Conservation (phyloP, 2,888 invertebrate species). For the Chalcosyrphus nemorum region DNA sequence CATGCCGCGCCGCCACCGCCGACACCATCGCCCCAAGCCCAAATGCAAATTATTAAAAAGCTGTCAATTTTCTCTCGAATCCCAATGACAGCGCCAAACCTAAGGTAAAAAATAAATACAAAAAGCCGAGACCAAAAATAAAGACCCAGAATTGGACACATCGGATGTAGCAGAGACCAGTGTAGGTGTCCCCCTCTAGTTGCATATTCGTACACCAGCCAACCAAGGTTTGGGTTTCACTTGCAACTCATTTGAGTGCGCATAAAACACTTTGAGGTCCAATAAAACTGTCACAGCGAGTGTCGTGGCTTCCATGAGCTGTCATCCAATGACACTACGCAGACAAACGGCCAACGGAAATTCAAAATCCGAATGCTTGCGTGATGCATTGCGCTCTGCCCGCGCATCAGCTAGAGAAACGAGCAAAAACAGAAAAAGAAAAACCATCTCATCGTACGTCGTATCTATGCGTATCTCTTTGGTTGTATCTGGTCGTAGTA, state of each 20-base stretch:
- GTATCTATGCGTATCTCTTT: constrained; percentile 24
- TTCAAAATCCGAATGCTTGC: constrained; percentile 47
- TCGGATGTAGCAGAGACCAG: constrained; percentile 29
- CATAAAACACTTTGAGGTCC: constrained; percentile 82
- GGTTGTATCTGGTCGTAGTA: neutral
- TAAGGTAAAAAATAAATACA: constrained; percentile 24
- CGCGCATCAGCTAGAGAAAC: constrained; percentile 19
- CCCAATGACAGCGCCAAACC: constrained; percentile 66
- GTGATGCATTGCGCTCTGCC: constrained; percentile 43
- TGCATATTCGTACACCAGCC: neutral
- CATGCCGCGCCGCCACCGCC: constrained; percentile 53
- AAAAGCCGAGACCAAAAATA: neutral
- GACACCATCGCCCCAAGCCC: constrained; percentile 64
- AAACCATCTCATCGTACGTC: too few relatives aligned
- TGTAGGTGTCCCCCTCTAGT: constrained; percentile 42
- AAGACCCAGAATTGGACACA: constrained; percentile 34
- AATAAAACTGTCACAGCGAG: constrained; percentile 80
- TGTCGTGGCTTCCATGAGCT: constrained; percentile 70
- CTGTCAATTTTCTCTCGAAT: constrained; percentile 70
- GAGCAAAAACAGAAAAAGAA: too few relatives aligned
- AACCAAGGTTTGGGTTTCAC: constrained; percentile 51
- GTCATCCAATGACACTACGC: constrained; percentile 59
- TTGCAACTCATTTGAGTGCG: constrained; percentile 75
- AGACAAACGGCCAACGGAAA: constrained; percentile 68
- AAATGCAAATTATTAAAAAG: constrained; percentile 71